Base-by-base conservation (phyloP, 2,113 vertebrate species). In the Probosciger aterrimus region DNA sequence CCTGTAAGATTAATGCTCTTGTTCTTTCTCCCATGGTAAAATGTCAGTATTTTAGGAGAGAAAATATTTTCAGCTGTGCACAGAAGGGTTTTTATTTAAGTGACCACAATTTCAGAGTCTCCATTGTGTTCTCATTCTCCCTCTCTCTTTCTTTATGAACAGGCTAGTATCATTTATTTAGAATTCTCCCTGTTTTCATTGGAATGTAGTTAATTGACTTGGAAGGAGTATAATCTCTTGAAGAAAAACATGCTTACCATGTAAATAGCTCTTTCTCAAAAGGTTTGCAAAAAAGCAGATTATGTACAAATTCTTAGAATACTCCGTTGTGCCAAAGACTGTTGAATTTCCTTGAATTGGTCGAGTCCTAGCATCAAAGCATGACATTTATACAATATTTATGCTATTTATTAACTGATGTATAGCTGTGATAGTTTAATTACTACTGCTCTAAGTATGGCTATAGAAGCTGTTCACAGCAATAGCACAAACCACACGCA, bases 141-240 rank as follows among this genome's bases (percentile, higher is more conserved):
- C n/a, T 63, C 91, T 94, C 64, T 86, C 83, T 81, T 60, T 92
- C 96, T 92, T 94, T 93, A 90, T 31, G 18, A 80, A 81, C 95
- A 84, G 78, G 37, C 91, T 95, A 91, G 53, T 75, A 93, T 87
- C 71, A 89, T 95, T 93, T 94, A 68, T 92, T 96, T 94, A 91
- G 79, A 90, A 82, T 93, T 95, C 88, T 94, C 86, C 89, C 84
- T 96, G 92, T 92, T 98, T 98, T 95, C 65, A 55, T 84, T 97
- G 97, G 97, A 98, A 98, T 96, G 96, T 60, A 93, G 59, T 95
- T 97, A 96, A 95, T 97, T 96, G 95, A 87, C 94, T 97, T 97
- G 97, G 97, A 98, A 95, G 75, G 89, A 79, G 74, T 88, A 60
- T 93, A 94, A 97, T 95, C 97, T 97, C 94, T 64, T 75, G 96